Conservation (phyloP, 2,113 vertebrate genomes). For the Erythrolamprus reginae region DNA sequence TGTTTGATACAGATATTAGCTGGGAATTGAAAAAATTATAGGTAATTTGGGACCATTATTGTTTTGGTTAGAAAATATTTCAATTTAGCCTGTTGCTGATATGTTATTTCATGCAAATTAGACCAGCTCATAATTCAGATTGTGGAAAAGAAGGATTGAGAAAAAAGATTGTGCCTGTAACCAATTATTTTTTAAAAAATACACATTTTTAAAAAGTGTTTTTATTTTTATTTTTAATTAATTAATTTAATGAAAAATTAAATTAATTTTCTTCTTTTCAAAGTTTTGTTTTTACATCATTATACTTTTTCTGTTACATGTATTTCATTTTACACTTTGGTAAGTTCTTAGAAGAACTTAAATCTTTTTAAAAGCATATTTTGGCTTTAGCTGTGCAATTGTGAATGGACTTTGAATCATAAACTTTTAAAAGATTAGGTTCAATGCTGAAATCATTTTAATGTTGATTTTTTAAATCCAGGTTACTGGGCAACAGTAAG, state of each 20-base stretch:
- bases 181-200: constrained; percentile 26
- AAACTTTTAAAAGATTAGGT: neutral
- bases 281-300: neutral
- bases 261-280: constrained; percentile 42
- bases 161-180: constrained; percentile 51
- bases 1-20: constrained; percentile 33
- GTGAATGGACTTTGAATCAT: neutral
- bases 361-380: constrained; percentile 24
- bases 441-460: neutral
- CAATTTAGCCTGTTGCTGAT: constrained; percentile 60
- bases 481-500: neutral
- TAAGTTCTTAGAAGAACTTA: constrained; percentile 31
- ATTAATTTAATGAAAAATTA: neutral
- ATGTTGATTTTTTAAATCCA: neutral
- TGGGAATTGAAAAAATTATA: constrained; percentile 51
- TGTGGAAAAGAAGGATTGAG: constrained; percentile 42
- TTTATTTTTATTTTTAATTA: neutral
- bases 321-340: constrained; percentile 41
- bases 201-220: constrained; percentile 10
- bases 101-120: constrained; percentile 63
- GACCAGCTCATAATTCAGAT: constrained; percentile 60
- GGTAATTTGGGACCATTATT: constrained; percentile 44
- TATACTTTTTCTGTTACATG: neutral
- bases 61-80: constrained; percentile 62
- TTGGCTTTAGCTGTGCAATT: neutral